Percentiles rank a stretch among this genome's conserved stretches.
These are phyloP conservation scores for Myiotriccus ornatus DNA, from an alignment of 2,797 vertebrate species.

Conservation along the genomic window DNA sequence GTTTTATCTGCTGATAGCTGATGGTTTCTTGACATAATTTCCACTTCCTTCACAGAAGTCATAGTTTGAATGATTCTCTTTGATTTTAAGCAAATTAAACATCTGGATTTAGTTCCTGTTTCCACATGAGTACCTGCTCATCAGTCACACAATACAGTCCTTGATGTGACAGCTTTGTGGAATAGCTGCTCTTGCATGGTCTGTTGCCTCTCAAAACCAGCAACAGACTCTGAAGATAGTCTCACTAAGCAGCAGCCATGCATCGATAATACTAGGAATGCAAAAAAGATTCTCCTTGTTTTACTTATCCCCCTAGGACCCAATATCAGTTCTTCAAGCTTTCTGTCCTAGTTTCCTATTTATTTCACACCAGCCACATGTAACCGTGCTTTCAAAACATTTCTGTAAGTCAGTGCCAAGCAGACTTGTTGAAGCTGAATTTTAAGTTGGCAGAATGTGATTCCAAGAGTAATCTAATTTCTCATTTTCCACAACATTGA, in stretches of 20 bases:
- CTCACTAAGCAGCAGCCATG: neutral
- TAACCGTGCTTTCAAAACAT: neutral
- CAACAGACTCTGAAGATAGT: neutral
- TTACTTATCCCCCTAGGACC: neutral
- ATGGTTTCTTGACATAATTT: neutral
- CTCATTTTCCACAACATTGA: neutral
- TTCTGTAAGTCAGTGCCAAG: neutral
- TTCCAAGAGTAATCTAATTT: neutral
- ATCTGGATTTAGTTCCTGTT: neutral
- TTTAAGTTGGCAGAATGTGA: neutral
- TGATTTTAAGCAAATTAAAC: neutral
- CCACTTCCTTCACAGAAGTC: neutral
- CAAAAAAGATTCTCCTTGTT: neutral
- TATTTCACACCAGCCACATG: neutral
- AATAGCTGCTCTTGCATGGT: neutral
- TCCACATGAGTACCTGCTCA: neutral
- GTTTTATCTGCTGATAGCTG: neutral
- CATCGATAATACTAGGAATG: neutral
- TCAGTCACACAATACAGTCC: neutral
- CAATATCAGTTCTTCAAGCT: neutral
- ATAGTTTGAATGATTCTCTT: neutral
- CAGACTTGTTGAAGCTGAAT: neutral
- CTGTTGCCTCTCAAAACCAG: neutral
- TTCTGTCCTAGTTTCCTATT: slow-evolving; percentile 1
- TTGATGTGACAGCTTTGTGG: neutral